phyloP scores from a whole-genome alignment of 2,113 vertebrate species.

The Saimiri boliviensis region DNA sequence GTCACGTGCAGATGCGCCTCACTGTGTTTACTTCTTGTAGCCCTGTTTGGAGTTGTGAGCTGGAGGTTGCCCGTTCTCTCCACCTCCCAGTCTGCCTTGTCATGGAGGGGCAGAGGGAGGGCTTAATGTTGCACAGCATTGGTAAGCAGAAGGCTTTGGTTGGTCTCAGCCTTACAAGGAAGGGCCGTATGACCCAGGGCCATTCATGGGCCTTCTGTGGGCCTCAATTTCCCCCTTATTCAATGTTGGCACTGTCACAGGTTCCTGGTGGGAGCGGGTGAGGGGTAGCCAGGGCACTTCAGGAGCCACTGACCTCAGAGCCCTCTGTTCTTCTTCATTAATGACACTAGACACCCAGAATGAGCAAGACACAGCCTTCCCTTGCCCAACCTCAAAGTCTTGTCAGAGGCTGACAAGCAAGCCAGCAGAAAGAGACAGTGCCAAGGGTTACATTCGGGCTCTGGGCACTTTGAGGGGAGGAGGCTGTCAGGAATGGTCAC shows the following conservation, averaged over 20 bases:
- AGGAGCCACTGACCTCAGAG: neutral
- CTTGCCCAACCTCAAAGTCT: neutral
- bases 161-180: neutral
- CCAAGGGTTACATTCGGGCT: neutral
- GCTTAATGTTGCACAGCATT: neutral
- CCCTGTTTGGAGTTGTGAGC: neutral
- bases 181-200: neutral
- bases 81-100: neutral
- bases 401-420: neutral
- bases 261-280: neutral
- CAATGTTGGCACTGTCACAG: neutral
- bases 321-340: neutral
- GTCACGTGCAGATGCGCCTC: fast-evolving
- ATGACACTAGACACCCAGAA: neutral
- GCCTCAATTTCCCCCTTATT: neutral
- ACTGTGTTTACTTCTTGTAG: neutral
- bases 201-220: neutral
- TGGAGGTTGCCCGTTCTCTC: too few species aligned
- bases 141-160: neutral
- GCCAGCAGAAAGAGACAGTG: fast-evolving
- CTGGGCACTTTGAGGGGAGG: neutral
- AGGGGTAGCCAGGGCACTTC: neutral
- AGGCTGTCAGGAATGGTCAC: neutral
- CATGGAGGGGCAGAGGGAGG: fast-evolving
- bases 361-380: neutral